These are phyloP conservation scores for Dasyprocta punctata DNA, from an alignment of 2,113 vertebrate species.

Conservation along the genomic window DNA sequence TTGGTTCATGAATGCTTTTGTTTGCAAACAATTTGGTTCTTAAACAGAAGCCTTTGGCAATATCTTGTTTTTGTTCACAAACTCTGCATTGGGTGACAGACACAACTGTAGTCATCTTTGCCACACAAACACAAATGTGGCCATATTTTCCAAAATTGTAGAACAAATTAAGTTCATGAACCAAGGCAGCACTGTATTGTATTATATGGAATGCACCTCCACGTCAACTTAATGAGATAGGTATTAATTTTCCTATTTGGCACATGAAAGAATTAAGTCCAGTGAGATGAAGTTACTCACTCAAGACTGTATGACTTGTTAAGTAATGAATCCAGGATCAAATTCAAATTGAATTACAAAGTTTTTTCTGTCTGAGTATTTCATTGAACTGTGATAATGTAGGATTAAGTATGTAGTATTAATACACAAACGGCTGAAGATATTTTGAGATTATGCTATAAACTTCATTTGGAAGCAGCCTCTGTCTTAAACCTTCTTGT, in stretches of 20 bases:
- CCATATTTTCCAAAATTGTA: too few relatives aligned
- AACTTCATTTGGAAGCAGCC: background rate
- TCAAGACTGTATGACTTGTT: background rate
- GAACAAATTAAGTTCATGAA: too few relatives aligned
- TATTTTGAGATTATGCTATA: background rate
- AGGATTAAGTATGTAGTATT: background rate
- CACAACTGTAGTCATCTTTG: too few relatives aligned
- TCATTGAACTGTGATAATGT: background rate
- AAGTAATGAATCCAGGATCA: conserved; percentile 3
- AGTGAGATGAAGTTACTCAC: background rate
- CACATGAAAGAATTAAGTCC: background rate
- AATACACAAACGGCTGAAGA: background rate
- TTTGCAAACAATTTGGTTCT: too few relatives aligned
- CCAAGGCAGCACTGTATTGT: background rate
- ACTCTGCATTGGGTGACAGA: too few relatives aligned
- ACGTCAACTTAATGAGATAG: background rate
- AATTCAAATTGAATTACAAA: background rate
- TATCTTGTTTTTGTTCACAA: too few relatives aligned
- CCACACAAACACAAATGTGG: too few relatives aligned
- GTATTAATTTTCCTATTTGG: background rate
- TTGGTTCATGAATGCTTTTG: too few relatives aligned
- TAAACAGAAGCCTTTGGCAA: too few relatives aligned
- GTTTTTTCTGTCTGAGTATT: background rate
- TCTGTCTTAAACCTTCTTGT: background rate
- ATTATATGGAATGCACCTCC: background rate